These are phyloP conservation scores for Penelope pileata DNA, from an alignment of 2,113 vertebrate genomes.

Conservation along the genomic window DNA sequence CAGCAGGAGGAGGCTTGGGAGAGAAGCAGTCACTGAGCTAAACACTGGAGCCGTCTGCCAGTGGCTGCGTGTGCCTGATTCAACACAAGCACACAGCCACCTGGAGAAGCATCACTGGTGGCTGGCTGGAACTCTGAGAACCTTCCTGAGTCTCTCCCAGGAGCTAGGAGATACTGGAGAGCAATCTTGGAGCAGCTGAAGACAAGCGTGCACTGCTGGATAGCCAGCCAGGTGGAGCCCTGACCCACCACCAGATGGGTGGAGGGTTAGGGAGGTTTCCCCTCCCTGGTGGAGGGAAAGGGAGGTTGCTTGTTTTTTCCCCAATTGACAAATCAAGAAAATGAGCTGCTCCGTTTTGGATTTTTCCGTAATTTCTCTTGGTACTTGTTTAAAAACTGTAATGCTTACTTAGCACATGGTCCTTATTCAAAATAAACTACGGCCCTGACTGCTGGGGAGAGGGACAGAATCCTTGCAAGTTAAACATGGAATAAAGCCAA, in stretches of 20 bases:
- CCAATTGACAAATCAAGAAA: background rate
- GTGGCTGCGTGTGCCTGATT: background rate
- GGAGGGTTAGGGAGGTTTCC: too few species aligned
- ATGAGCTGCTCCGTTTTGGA: background rate
- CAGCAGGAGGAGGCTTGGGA: background rate
- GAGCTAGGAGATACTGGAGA: background rate
- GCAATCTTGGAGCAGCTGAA: background rate
- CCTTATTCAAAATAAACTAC: background rate
- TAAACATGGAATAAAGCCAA: conserved; percentile 12
- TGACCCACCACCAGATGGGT: background rate
- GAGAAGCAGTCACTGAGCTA: background rate
- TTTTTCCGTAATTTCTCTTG: background rate
- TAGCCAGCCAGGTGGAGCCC: background rate
- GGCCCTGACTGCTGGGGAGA: background rate
- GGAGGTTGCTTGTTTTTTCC: background rate
- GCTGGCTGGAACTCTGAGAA: background rate
- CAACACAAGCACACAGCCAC: background rate
- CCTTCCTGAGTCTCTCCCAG: background rate
- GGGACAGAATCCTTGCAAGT: background rate
- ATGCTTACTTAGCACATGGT: background rate
- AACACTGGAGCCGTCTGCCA: background rate
- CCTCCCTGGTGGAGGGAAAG: too few species aligned
- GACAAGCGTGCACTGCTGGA: background rate
- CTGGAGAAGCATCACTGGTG: background rate
- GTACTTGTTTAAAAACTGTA: conserved; percentile 4